Evolutionary conservation across 2,797 vertebrate species (phyloP), one percentile per base, ranked within the genome.

Genomic region (Tauraco hartlaubi): DNA sequence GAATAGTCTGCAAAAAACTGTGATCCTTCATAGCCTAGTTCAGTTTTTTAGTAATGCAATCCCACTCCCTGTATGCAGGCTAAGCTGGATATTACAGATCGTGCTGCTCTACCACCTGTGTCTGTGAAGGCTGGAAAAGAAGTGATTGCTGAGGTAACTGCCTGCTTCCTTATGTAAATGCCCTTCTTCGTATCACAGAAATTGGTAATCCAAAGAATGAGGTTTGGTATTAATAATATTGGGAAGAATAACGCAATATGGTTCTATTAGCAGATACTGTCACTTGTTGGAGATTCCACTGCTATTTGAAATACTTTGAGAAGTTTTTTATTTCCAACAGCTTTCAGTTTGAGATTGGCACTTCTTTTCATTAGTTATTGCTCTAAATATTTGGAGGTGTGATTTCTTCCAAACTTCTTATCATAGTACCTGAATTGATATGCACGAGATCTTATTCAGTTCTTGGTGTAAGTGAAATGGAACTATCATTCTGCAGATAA

Each of bases 81-180:
- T 72, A 54, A 11, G n/a, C 67, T 85, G 79, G 82, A 77, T 51
- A 7, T 29, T 6, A 7, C 41, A 73, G 35, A 16, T 28, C 4
- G 3, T 35, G 14, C 37, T 63, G 11, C 25, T 63, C n/a, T 26
- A 37, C 12, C 49, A 9, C 4, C 61, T 51, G 28, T 26, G 35
- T 35, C 62, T 66, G 9, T 17, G 59, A 17, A 86, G 17, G 25
- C 18, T 82, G 72, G 6, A 52, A 61, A 55, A 82, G 58, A 68
- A 58, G 62, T 9, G 21, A n/a, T 18, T 61, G 12, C 37, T 62
- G 52, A 94, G 92, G 95, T 96, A 94, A 94, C 41, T 55, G n/a
- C 61, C 52, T 44, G 15, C 39, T 54, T 81, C 39, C 51, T 67
- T 39, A 25, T 19, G n/a, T 59, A 89, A 78, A 85, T 33, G 41